These are phyloP conservation scores for Mesorhabditis sp. DNA, from an alignment of 2,888 invertebrate genomes.

Conservation along the genomic window DNA sequence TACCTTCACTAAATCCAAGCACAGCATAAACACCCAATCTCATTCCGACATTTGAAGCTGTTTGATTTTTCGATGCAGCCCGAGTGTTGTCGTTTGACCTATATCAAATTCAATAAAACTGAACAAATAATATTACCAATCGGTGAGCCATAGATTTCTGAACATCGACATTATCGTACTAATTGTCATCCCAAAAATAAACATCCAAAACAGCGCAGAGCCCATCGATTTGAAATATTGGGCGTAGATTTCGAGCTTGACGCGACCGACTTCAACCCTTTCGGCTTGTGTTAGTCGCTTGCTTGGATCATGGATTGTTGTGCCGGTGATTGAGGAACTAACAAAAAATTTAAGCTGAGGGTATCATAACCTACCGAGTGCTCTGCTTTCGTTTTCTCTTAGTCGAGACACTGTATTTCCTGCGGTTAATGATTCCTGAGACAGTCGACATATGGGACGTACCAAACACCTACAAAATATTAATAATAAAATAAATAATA, in stretches of 20 bases:
- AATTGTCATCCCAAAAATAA: constrained; percentile 45
- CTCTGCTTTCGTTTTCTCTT: too few species aligned
- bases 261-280: constrained; percentile 52
- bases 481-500: background rate
- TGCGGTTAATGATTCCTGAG: constrained; percentile 44
- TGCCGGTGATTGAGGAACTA: too few species aligned
- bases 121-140: constrained; percentile 35
- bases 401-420: constrained; percentile 12
- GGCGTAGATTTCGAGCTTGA: constrained; percentile 49
- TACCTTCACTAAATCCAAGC: constrained; percentile 53
- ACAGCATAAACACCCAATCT: constrained; percentile 53
- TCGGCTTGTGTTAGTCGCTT: constrained; percentile 43
- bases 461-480: constrained; percentile 39
- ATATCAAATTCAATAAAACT: too few species aligned
- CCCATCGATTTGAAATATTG: constrained; percentile 55
- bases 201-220: constrained; percentile 32
- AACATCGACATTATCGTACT: constrained; percentile 51
- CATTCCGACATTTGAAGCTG: constrained; percentile 20
- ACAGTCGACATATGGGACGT: constrained; percentile 54
- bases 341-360: too few species aligned
- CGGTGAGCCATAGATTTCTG: constrained; percentile 54
- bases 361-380: too few species aligned
- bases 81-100: constrained; percentile 53
- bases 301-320: too few species aligned
- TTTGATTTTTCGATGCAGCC: constrained; percentile 10